Evolutionary conservation across 2,797 vertebrate genomes (phyloP), one percentile per base, ranked within the genome.

Genomic region (Lagothrix lagotricha): DNA sequence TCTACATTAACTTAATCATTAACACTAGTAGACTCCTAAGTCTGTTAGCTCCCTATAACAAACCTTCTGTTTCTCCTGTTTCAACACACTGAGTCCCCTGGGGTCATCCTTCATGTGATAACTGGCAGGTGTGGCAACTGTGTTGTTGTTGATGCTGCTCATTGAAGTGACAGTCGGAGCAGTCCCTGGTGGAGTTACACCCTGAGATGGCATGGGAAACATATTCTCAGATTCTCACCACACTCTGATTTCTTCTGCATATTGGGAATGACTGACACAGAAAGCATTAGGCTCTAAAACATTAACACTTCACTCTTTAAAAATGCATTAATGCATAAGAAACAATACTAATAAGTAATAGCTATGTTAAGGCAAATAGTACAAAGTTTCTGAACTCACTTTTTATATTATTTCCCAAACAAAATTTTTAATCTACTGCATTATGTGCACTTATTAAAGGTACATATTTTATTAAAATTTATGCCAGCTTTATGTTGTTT

Each of bases 21-120:
- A 93, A 93, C 72, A 90, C 94, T 95, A 75, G 39, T 6, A 97
- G 46, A 97, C 41, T 84, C 85, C 86, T 96, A 94, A 46, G 52
- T 79, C 88, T 98, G 67, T 97, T 94, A 95, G 58, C 97, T 98
- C 97, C 96, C 97, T 97, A 86, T 93, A 96, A 98, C 98, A 98
- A 98, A 98, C 97, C 97, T 98, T 94, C 95, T 97, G 96, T 95
- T 94, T 98, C 95, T 98, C 97, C 96, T 97, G 94, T 98, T 95
- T 98, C 97, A 98, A 97, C 97, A 98, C 97, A 98, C 46, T 98
- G 98, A 98, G 97, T 96, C 94, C 98, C 98, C 98, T 98, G 94
- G 92, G 88, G 41, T 98, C 98, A 93, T 79, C 98, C 97, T 98
- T 98, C 97, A 70, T 94, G 90, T 94, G 98, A 97, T 54, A 83